Percentiles rank a stretch among this genome's conserved stretches.
These are phyloP conservation scores for Drosophila setosimentum DNA, from an alignment of 2,888 invertebrate genomes.

Conservation along the genomic window DNA sequence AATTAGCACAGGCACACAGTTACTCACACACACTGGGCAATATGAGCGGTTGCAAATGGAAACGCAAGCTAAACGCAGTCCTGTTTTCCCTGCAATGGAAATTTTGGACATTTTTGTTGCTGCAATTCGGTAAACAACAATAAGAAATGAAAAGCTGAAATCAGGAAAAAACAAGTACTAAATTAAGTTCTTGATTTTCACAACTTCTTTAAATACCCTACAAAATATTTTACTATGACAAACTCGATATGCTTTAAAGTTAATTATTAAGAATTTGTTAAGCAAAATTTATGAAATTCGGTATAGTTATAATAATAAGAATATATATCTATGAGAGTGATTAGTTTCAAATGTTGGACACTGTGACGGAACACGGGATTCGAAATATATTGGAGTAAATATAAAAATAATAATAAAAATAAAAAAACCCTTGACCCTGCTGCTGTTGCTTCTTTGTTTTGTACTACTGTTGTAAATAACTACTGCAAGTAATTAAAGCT, in stretches of 20 bases:
- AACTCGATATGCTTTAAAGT: background rate
- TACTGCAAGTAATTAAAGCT: conserved; percentile 52
- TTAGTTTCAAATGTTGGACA: background rate
- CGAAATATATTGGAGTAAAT: too few relatives aligned
- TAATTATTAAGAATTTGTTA: background rate
- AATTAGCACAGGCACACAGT: conserved; percentile 49
- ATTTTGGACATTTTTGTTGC: conserved; percentile 57
- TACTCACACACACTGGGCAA: conserved; percentile 21
- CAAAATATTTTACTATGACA: background rate
- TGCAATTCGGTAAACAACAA: conserved; percentile 35
- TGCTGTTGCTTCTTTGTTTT: background rate
- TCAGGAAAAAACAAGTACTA: conserved; percentile 16
- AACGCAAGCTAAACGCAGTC: conserved; percentile 71
- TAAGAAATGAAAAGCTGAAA: conserved; percentile 28
- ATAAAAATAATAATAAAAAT: too few relatives aligned
- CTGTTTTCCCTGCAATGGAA: conserved; percentile 77
- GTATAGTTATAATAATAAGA: background rate
- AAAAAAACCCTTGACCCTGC: too few relatives aligned
- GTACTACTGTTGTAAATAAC: conserved; percentile 20
- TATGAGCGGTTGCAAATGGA: conserved; percentile 33
- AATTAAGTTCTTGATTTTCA: background rate
- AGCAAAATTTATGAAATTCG: background rate
- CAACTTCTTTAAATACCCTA: conserved; percentile 35
- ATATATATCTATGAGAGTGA: background rate
- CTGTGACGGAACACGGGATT: too few relatives aligned